These are phyloP conservation scores for Physocephala rufipes DNA, from an alignment of 2,888 invertebrate species.

Conservation along the genomic window DNA sequence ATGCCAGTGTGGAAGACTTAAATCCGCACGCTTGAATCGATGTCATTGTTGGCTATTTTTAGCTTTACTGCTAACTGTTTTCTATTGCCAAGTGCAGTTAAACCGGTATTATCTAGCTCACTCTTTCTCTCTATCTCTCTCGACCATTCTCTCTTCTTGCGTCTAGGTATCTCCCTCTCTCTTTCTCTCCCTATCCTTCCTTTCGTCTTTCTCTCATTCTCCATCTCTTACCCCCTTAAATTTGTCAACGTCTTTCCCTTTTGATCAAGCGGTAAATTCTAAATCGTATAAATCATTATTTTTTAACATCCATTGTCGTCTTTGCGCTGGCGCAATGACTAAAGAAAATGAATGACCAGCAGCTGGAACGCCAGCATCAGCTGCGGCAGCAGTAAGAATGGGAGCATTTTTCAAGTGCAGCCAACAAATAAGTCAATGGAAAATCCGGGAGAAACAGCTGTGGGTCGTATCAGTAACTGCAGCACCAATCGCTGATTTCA, in stretches of 20 bases:
- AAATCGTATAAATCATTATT: neutral
- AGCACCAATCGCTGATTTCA: too few species aligned
- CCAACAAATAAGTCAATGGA: conserved; percentile 54
- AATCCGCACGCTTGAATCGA: too few species aligned
- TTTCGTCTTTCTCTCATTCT: too few species aligned
- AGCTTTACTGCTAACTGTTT: conserved; percentile 51
- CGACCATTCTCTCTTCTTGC: neutral
- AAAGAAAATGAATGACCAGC: neutral
- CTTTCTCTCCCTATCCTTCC: too few species aligned
- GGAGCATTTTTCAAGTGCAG: conserved; percentile 56
- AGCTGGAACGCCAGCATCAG: neutral
- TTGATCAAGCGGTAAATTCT: too few species aligned
- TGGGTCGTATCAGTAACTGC: conserved; percentile 40
- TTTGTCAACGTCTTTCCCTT: too few species aligned
- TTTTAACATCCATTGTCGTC: conserved; percentile 4
- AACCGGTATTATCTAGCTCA: conserved; percentile 42
- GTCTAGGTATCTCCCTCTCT: too few species aligned
- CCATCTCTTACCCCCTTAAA: too few species aligned
- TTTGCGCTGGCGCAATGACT: conserved; percentile 16
- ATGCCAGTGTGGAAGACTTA: too few species aligned
- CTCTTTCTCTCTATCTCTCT: conserved; percentile 14
- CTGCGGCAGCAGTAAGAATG: too few species aligned
- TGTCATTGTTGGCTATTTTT: conserved; percentile 27
- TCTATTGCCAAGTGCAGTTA: conserved; percentile 56
- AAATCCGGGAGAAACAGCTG: conserved; percentile 44